Base-by-base conservation (phyloP, 1,140 invertebrate species). In the Drosophila dunni region DNA sequence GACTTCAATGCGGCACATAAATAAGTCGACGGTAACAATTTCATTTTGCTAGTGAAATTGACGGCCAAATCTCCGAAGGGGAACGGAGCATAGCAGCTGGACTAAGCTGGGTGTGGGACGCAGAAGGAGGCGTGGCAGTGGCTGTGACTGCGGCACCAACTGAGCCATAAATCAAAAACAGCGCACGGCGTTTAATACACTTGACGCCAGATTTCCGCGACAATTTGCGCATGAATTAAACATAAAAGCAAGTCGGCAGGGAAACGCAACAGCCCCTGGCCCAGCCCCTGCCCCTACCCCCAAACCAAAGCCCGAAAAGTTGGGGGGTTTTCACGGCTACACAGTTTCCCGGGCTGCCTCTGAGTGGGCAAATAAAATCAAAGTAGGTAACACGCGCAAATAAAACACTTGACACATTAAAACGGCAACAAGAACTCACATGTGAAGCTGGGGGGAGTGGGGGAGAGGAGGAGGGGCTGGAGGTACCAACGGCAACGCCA, bases 371-470 rank as follows among this genome's bases (percentile, higher is more conserved):
- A 86, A 86, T 86, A 86, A 89, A 89, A 89, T 89, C 84, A 88
- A 89, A 88, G 84, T 89, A 88, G 84, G 84, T 88, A 88, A 89
- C 84, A 88, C 77, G 84, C 78, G 85, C 84, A 89, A 89, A 89
- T 89, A 89, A 89, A 89, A 89, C 84, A 89, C 84, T 89, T 89
- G 84, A 89, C 84, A 89, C 84, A 89, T 89, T 89, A 89, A 89
- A 89, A 75, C 68, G 77, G 78, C 80, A 84, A 75, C 84, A 84
- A 88, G 66, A 77, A 64, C 74, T 57, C 80, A 71, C 73, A 84
- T 56, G 53, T 56, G 36, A 40, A 20, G 53, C 36, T 11, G 38
- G 7, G 17, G 34, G 7, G 15, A 15, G 8, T 7, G 29, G 34
- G 7, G 7, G 15, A 15, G 13, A 42, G 9, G 34, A 2, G 20